phyloP scores from a whole-genome alignment of 2,113 vertebrate species.

The Rhynchopsitta pachyrhyncha region DNA sequence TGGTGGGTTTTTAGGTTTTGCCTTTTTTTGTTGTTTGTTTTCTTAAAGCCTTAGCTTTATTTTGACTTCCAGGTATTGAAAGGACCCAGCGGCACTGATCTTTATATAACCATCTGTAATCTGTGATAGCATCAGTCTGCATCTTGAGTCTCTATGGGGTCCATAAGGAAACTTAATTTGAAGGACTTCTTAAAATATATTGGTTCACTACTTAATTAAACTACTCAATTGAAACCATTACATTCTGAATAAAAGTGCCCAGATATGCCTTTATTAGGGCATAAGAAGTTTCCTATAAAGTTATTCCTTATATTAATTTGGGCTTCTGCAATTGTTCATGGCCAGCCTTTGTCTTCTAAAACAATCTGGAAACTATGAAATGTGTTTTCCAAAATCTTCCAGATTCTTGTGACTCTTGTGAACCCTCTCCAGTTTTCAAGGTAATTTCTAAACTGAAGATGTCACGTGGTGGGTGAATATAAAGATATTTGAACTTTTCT shows the following conservation, averaged over 20 bases:
- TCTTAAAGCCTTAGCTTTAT: not conserved
- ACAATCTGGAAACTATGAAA: not conserved
- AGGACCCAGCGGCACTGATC: not conserved
- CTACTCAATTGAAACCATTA: not conserved
- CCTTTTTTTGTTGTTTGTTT: not conserved
- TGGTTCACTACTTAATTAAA: not conserved
- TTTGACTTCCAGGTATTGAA: not conserved
- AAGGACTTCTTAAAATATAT: not conserved
- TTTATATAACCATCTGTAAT: not conserved
- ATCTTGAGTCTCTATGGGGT: not conserved
- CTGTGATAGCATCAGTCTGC: not conserved
- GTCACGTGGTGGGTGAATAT: not conserved
- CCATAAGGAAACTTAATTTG: not conserved
- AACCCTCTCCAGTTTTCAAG: not conserved
- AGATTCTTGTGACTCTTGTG: not conserved
- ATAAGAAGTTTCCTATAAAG: not conserved
- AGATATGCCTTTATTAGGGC: not conserved
- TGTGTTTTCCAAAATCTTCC: not conserved
- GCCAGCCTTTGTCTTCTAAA: not conserved
- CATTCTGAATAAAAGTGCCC: not conserved
- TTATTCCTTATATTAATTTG: not conserved
- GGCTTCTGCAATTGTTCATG: not conserved
- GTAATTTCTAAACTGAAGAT: not conserved
- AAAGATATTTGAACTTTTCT: not conserved
- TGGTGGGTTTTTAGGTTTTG: not conserved